Conservation (phyloP, 2,888 invertebrate genomes). For the Lymantria monacha region DNA sequence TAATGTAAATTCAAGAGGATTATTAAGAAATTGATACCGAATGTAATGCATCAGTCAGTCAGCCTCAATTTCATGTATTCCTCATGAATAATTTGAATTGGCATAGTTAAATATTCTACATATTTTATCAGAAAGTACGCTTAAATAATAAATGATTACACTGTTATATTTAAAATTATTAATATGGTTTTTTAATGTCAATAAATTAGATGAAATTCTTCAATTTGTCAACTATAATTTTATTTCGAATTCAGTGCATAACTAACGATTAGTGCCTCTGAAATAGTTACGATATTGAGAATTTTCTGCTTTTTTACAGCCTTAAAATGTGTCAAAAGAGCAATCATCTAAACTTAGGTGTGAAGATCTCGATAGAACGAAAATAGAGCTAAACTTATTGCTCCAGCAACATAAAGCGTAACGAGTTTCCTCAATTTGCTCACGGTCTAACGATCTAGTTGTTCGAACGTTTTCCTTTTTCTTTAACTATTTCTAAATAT, state of each 20-base stretch:
- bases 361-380: background rate
- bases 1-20: slow-evolving; percentile 12
- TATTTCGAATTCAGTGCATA: too few species aligned
- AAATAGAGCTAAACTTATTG: background rate
- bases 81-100: slow-evolving; percentile 24
- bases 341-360: background rate
- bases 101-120: background rate
- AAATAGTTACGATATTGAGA: background rate
- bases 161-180: too few species aligned
- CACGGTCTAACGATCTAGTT: slow-evolving; percentile 2
- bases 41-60: slow-evolving; percentile 12
- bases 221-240: too few species aligned
- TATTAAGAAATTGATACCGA: slow-evolving; percentile 9
- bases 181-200: too few species aligned
- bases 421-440: slow-evolving; percentile 9
- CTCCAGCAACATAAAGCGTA: background rate
- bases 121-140: background rate
- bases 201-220: too few species aligned
- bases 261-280: background rate
- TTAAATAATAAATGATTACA: too few species aligned
- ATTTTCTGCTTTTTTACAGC: background rate
- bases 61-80: slow-evolving; percentile 12
- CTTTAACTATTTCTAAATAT: background rate
- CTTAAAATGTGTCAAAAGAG: background rate
- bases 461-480: slow-evolving; percentile 3